Evolutionary conservation across 2,888 invertebrate species (phyloP).

Genomic region (Mesorhabditis spiculigera): DNA sequence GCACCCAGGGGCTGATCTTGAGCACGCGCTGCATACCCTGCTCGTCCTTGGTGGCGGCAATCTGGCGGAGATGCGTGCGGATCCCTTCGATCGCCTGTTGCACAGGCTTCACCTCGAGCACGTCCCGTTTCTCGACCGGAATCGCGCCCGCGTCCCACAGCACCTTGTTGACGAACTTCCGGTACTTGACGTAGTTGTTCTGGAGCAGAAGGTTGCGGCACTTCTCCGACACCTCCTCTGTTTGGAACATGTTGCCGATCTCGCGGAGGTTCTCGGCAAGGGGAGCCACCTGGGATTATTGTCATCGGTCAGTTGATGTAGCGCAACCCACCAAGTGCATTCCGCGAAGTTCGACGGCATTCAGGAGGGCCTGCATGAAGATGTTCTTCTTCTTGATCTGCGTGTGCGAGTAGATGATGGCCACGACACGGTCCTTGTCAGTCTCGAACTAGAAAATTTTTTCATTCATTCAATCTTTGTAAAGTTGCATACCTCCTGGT

Average conservation of each 20-base stretch:
- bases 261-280: conserved; percentile 35
- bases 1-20: conserved; percentile 22
- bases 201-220: conserved; percentile 31
- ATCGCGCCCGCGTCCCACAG: conserved; percentile 24
- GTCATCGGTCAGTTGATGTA: background rate
- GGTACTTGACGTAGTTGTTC: conserved; percentile 27
- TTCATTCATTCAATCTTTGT: background rate
- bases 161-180: conserved; percentile 30
- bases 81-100: conserved; percentile 18
- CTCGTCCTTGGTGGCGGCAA: background rate
- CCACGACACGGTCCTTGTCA: conserved; percentile 44
- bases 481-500: conserved; percentile 21
- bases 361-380: conserved; percentile 34
- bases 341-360: conserved; percentile 19
- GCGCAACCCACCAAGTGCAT: conserved; percentile 16
- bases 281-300: conserved; percentile 14
- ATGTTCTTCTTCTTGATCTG: conserved; percentile 41
- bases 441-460: conserved; percentile 19
- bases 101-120: conserved; percentile 18
- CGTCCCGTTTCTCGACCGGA: conserved; percentile 13
- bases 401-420: conserved; percentile 56
- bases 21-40: conserved; percentile 9
- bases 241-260: conserved; percentile 44
- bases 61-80: conserved; percentile 11
- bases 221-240: conserved; percentile 30